These are phyloP conservation scores for Watsonalla binaria DNA, from an alignment of 2,888 invertebrate genomes.

Conservation along the genomic window DNA sequence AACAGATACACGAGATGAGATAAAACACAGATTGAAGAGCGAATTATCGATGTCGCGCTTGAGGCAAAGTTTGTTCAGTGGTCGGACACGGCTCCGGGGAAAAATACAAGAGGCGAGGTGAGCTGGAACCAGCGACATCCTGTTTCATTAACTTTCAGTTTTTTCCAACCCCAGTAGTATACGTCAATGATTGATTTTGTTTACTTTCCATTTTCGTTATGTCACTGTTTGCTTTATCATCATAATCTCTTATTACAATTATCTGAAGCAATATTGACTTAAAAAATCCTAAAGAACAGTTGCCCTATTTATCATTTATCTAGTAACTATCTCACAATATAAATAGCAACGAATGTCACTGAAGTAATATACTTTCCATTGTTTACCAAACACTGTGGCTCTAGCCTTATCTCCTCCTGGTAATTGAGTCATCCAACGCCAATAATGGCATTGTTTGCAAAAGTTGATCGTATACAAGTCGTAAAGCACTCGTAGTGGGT, in stretches of 20 bases:
- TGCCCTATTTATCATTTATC: no score
- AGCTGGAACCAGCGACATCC: constrained; percentile 60
- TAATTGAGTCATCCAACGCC: constrained; percentile 75
- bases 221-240: constrained; percentile 53
- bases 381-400: constrained; percentile 57
- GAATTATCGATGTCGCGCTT: constrained; percentile 73
- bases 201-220: constrained; percentile 59
- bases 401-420: constrained; percentile 52
- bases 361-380: neutral
- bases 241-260: no score
- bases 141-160: constrained; percentile 61
- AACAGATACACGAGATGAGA: constrained; percentile 39
- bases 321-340: no score
- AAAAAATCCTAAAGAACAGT: no score
- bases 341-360: no score
- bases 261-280: no score
- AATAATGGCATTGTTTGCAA: constrained; percentile 68
- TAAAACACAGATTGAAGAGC: constrained; percentile 59
- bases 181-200: constrained; percentile 70
- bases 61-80: constrained; percentile 65
- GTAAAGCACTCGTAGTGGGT: constrained; percentile 54
- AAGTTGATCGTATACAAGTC: constrained; percentile 58
- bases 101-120: constrained; percentile 33
- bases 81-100: constrained; percentile 50
- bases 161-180: constrained; percentile 45